A percentile compares a stretch with the other conserved stretches of the same genome.
These are phyloP conservation scores for Cromileptes altivelis DNA, from an alignment of 2,113 vertebrate genomes.

Conservation along the genomic window DNA sequence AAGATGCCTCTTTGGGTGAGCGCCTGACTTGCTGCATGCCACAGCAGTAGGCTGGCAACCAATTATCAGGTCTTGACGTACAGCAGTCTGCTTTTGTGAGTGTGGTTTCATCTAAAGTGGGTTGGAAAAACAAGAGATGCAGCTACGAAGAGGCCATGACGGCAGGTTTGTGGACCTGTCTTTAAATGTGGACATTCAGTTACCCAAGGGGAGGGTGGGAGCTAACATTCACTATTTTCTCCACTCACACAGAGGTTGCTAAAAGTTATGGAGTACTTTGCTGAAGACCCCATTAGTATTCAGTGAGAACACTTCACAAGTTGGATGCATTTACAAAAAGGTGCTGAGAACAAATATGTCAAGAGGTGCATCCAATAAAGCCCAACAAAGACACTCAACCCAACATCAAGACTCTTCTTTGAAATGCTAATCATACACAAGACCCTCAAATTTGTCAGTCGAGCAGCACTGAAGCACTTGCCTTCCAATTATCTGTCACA, in stretches of 20 bases:
- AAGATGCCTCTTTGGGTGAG: too few species aligned
- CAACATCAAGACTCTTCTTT: constrained; percentile 4
- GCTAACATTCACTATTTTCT: background rate
- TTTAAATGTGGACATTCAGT: background rate
- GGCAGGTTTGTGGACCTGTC: background rate
- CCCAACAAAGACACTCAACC: background rate
- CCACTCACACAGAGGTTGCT: background rate
- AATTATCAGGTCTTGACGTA: too few species aligned
- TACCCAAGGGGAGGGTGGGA: background rate
- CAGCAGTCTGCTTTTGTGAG: too few species aligned
- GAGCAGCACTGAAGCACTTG: background rate
- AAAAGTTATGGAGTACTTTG: background rate
- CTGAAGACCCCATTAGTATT: background rate
- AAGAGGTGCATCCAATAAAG: background rate
- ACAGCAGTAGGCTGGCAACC: too few species aligned
- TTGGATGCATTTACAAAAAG: background rate
- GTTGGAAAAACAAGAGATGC: too few species aligned
- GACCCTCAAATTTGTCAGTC: constrained; percentile 9
- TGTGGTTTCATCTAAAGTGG: too few species aligned
- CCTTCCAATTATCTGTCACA: background rate
- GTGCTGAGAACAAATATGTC: background rate
- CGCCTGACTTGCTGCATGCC: too few species aligned
- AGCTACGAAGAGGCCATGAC: background rate
- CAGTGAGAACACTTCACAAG: background rate
- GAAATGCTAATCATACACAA: background rate